Evolutionary conservation across 2,797 vertebrate genomes (phyloP).

Genomic region (Sphenodon punctatus): DNA sequence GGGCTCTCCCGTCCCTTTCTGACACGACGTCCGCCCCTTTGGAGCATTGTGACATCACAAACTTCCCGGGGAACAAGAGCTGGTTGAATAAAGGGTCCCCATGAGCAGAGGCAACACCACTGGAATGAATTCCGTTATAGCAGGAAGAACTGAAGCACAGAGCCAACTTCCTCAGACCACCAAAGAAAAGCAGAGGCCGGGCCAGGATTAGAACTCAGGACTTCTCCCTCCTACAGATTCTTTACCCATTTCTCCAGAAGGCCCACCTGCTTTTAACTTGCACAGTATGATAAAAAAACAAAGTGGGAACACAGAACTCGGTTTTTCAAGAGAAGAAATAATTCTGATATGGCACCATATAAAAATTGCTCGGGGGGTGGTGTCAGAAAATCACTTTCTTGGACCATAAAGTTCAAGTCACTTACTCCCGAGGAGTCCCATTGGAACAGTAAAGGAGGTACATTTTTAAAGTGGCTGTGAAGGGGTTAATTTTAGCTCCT

Average conservation of each 20-base stretch:
- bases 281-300: neutral
- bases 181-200: neutral
- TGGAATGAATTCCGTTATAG: too few relatives aligned
- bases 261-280: neutral
- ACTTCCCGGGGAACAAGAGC: too few relatives aligned
- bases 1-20: too few relatives aligned
- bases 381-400: neutral
- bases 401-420: too few relatives aligned
- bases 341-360: neutral
- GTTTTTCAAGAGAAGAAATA: neutral
- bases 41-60: too few relatives aligned
- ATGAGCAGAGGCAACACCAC: too few relatives aligned
- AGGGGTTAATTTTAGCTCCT: neutral
- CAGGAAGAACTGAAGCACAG: neutral
- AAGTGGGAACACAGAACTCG: neutral
- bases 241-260: too few relatives aligned
- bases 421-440: too few relatives aligned
- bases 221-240: too few relatives aligned
- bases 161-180: neutral
- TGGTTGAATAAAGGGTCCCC: too few relatives aligned
- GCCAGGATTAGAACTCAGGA: neutral
- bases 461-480: neutral
- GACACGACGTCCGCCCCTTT: too few relatives aligned
- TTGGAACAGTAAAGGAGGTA: neutral
- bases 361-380: neutral